Evolutionary conservation across 2,888 invertebrate species (phyloP), one percentile per base, ranked within the genome.

Genomic region (Machimus atricapillus): DNA sequence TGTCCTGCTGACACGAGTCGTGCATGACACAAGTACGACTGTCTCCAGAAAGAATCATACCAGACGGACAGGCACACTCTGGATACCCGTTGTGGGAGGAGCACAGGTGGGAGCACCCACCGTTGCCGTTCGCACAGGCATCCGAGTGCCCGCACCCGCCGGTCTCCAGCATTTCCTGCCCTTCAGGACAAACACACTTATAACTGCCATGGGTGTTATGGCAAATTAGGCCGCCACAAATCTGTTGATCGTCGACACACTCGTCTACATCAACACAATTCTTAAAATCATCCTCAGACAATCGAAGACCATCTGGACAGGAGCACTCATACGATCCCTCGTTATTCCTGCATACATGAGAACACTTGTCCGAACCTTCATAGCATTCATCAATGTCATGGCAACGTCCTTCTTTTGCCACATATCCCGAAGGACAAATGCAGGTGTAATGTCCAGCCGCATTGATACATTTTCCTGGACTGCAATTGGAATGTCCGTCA

Each of bases 51-150:
- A 94, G 90, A 27, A 82, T 89, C 91, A 91, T 92, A 1, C 92
- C 93, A 1, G 90, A 89, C 0, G 93, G 93, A 87, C 93, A 93
- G 1, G 90, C 91, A 5, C 93, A 93, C 52, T 87, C 87, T 86
- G 91, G 93, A 37, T 93, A 91, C 1, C 94, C 94, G 16, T 93
- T 93, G 3, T 92, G 91, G 87, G 94, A 94, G 81, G 92, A 91
- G 90, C 95, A 95, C 73, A 93, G 92, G 88, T 94, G 93, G 0
- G 93, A 93, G 88, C 95, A 95, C n/a, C 93, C 93, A 6, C 93
- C 93, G 88, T 94, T 94, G 82, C 92, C 91, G 2, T 90, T 88
- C 14, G 90, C 90, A 89, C 95, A 96, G 88, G 91, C 91, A 91
- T 95, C 92, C 9, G 92, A 89, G 82, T 90, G 90, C 9, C 91